Evolutionary conservation across 2,797 vertebrate species (phyloP).

Genomic region (Ficedula albicollis): DNA sequence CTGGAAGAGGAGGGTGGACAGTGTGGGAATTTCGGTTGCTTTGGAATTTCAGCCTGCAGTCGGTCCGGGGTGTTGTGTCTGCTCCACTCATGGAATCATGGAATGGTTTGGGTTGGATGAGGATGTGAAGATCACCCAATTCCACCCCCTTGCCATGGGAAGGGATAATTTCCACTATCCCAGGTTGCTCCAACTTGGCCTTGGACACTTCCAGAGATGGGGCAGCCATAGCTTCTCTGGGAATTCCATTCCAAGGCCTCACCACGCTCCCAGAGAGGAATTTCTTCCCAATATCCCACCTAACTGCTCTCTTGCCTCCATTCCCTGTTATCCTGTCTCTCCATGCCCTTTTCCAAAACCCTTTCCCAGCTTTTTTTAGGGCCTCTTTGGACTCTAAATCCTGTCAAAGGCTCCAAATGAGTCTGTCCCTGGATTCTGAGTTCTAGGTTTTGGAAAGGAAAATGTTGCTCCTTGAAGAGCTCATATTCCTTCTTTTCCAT

Average conservation of each 20-base stretch:
- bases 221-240: background rate
- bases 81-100: accelerated
- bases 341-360: background rate
- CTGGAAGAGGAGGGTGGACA: background rate
- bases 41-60: background rate
- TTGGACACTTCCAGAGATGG: background rate
- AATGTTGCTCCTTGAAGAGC: background rate
- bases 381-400: background rate
- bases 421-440: accelerated
- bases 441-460: background rate
- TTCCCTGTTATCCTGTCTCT: background rate
- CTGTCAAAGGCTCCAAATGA: background rate
- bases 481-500: accelerated
- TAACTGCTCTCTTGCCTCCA: too few species aligned
- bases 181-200: background rate
- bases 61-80: accelerated
- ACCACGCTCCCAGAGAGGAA: background rate
- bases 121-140: background rate
- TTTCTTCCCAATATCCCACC: background rate
- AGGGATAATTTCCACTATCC: background rate
- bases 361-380: background rate
- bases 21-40: accelerated
- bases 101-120: background rate
- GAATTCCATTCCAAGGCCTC: background rate
- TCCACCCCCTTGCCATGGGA: background rate